These are phyloP conservation scores for Leptopilina myrica DNA, from an alignment of 2,888 invertebrate genomes.

Conservation along the genomic window DNA sequence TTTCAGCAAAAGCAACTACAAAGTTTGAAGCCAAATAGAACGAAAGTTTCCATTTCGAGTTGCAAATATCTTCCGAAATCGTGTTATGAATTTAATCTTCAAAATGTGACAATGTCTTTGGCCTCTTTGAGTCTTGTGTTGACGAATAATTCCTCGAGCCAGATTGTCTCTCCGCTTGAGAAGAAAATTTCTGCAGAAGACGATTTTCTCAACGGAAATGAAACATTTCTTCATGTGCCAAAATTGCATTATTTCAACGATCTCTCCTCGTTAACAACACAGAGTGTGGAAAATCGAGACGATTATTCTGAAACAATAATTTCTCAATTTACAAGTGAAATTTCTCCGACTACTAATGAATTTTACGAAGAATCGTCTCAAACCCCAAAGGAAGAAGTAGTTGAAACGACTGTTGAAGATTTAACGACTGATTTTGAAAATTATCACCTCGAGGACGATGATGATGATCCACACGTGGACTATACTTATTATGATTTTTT, in stretches of 20 bases:
- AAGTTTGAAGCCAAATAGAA: slow-evolving; percentile 78
- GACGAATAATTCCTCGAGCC: slow-evolving; percentile 5
- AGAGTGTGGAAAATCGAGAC: not conserved
- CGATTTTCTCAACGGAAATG: slow-evolving; percentile 16
- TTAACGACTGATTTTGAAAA: not conserved
- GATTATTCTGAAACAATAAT: not conserved
- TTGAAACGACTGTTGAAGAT: not conserved
- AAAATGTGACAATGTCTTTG: slow-evolving; percentile 72
- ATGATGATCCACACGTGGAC: slow-evolving; percentile 59
- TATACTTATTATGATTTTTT: slow-evolving; percentile 57
- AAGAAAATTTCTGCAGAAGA: not conserved
- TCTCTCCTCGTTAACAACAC: not conserved
- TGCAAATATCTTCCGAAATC: slow-evolving; percentile 58
- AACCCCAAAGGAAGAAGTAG: not conserved
- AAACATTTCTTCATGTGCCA: not conserved
- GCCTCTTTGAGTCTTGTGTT: slow-evolving; percentile 75
- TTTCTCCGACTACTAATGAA: no score
- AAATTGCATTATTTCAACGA: not conserved
- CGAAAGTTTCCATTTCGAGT: slow-evolving; percentile 13
- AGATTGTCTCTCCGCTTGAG: not conserved
- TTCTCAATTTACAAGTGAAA: not conserved
- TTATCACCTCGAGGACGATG: slow-evolving; percentile 42
- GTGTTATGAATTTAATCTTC: slow-evolving; percentile 67
- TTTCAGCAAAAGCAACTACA: slow-evolving; percentile 78
- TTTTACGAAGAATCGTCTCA: not conserved